These are phyloP conservation scores for Drosophila differens DNA, from an alignment of 2,888 invertebrate genomes.

Conservation along the genomic window DNA sequence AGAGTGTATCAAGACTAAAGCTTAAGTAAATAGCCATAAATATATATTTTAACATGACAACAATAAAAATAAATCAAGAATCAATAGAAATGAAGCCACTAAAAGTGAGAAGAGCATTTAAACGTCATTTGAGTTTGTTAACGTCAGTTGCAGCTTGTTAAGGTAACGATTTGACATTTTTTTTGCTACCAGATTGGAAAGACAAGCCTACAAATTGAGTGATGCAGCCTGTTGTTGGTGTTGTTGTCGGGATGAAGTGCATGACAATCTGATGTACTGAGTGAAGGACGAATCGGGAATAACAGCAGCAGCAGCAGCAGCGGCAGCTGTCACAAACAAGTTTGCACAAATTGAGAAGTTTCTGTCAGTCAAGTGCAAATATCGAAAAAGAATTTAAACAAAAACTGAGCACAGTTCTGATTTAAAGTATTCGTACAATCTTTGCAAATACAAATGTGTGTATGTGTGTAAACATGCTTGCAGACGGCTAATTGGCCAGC, in stretches of 20 bases:
- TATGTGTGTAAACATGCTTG: not conserved
- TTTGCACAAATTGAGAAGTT: conserved; percentile 45
- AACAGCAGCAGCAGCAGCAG: conserved; percentile 15
- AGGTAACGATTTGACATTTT: conserved; percentile 55
- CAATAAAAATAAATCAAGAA: not conserved
- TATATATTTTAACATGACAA: not conserved
- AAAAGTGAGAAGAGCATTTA: conserved; percentile 15
- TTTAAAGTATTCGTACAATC: conserved; percentile 15
- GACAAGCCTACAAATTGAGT: conserved; percentile 52
- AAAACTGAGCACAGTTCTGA: conserved; percentile 10
- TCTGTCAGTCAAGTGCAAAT: conserved; percentile 19
- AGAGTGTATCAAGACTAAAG: not conserved
- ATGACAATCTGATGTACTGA: conserved; percentile 45
- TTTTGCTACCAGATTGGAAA: conserved; percentile 29
- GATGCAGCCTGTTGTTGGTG: conserved; percentile 22
- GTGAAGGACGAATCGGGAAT: conserved; percentile 21
- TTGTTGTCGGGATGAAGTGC: conserved; percentile 33
- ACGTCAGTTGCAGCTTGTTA: conserved; percentile 21
- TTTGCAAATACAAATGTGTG: not conserved
- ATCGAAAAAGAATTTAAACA: conserved; percentile 13
- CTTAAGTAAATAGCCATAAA: too few relatives aligned
- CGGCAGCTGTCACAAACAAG: conserved; percentile 40
- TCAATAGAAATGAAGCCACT: not conserved
- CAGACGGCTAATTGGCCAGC: conserved; percentile 41
- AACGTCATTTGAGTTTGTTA: not conserved